Percentiles rank a stretch among this genome's conserved stretches.
Evolutionary conservation across 2,888 invertebrate genomes (phyloP).

Genomic region (Zygogramma bicolorata): DNA sequence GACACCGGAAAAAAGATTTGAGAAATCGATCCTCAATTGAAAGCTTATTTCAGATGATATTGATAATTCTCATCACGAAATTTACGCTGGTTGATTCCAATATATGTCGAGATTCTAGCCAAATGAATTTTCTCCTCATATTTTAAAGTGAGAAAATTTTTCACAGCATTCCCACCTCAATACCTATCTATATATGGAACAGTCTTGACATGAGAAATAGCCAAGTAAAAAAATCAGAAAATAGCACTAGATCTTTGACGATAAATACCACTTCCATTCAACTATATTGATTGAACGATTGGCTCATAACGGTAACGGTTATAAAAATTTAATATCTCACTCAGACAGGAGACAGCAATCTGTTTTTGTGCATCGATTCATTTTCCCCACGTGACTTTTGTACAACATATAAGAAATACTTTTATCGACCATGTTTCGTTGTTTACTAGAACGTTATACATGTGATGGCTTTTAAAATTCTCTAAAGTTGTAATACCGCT

Average conservation of each 20-base stretch:
- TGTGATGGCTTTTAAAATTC: slow-evolving; percentile 46
- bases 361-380: slow-evolving; percentile 11
- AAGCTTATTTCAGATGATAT: no score
- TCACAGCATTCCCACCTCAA: no score
- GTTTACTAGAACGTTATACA: slow-evolving; percentile 42
- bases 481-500: slow-evolving; percentile 48
- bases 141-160: no score
- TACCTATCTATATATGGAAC: no score
- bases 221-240: background rate
- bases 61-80: no score
- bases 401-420: slow-evolving; percentile 39
- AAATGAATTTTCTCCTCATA: no score
- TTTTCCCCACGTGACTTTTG: slow-evolving; percentile 14
- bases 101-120: no score
- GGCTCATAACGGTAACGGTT: background rate
- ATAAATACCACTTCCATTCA: background rate
- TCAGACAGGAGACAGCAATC: slow-evolving; percentile 1
- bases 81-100: no score
- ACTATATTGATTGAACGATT: background rate
- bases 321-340: slow-evolving; percentile 1
- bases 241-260: background rate
- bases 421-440: slow-evolving; percentile 44
- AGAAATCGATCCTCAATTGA: no score
- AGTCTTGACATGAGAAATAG: background rate
- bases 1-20: no score